These are phyloP conservation scores for Platycheirus albimanus DNA, from an alignment of 2,888 invertebrate genomes.

Conservation along the genomic window DNA sequence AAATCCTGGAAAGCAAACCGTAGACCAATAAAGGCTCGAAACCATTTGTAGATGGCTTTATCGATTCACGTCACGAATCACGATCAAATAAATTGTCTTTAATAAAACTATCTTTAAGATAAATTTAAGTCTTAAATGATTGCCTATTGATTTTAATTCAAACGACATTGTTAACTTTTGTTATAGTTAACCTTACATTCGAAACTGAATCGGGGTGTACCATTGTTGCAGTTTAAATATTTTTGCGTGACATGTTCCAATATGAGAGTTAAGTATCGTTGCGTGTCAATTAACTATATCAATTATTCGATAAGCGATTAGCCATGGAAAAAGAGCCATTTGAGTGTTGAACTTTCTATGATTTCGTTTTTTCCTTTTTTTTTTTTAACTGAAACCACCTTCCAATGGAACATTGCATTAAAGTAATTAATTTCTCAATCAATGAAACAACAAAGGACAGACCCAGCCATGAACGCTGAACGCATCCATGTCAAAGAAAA, in stretches of 20 bases:
- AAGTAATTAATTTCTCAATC: constrained; percentile 29
- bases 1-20: background rate
- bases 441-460: background rate
- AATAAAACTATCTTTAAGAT: constrained; percentile 15
- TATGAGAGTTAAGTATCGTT: background rate
- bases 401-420: background rate
- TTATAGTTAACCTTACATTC: background rate
- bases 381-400: background rate
- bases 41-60: background rate
- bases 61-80: constrained; percentile 8
- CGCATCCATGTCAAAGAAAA: constrained; percentile 13
- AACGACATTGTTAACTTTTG: constrained; percentile 38
- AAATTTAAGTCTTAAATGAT: constrained; percentile 36
- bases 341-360: background rate
- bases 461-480: background rate
- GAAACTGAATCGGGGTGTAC: background rate
- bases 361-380: too few species aligned
- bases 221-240: background rate
- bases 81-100: constrained; percentile 14
- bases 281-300: constrained; percentile 11
- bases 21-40: background rate
- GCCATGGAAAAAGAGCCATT: background rate
- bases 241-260: constrained; percentile 1
- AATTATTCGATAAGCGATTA: constrained; percentile 17
- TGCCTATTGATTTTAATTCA: constrained; percentile 37